Evolutionary conservation across 2,888 invertebrate species (phyloP), one percentile per base, ranked within the genome.

Genomic region (Chouioia cunea): DNA sequence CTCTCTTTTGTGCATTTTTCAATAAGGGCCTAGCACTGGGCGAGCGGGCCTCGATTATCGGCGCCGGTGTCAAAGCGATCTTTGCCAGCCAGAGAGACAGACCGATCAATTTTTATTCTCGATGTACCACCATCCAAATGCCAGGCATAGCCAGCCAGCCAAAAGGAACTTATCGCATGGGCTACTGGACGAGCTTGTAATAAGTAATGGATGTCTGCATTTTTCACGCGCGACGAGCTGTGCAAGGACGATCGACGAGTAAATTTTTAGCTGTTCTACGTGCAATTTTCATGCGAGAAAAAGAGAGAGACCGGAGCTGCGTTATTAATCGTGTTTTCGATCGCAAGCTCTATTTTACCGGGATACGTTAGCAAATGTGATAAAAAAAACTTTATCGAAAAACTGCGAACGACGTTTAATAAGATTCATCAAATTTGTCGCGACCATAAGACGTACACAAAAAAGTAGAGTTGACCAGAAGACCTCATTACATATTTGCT

Each of bases 1-100:
- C 81, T 80, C 36, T 36, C 83, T 84, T 84, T 83, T 83, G 82
- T 83, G 79, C 80, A 81, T 80, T 80, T 83, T 82, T 83, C 83
- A 84, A 84, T 83, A 83, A 84, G 83, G 82, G 82, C 79, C 79
- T 80, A 79, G 78, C 23, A 46, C 16, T 47, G 43, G 20, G 48
- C 56, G 44, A 46, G 54, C 36, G 36, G 36, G 36, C 36, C 62
- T 71, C 71, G 65, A 71, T 71, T 71, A 66, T 71, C 71, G 62
- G 57, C 57, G 62, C 60, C 65, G 70, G 56, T 62, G 66, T 71
- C 66, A 71, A 65, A 66, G 66, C 71, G 65, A 71, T 66, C 71
- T 66, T 70, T 59, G 48, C 57, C n/a, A n/a, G 23, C 15, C 56
- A 36, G 36, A 2, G 56, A 12, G n/a, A 10, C 46, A 22, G 22